These are phyloP conservation scores for Ophion ellenae DNA, from an alignment of 2,888 invertebrate genomes.

Conservation along the genomic window DNA sequence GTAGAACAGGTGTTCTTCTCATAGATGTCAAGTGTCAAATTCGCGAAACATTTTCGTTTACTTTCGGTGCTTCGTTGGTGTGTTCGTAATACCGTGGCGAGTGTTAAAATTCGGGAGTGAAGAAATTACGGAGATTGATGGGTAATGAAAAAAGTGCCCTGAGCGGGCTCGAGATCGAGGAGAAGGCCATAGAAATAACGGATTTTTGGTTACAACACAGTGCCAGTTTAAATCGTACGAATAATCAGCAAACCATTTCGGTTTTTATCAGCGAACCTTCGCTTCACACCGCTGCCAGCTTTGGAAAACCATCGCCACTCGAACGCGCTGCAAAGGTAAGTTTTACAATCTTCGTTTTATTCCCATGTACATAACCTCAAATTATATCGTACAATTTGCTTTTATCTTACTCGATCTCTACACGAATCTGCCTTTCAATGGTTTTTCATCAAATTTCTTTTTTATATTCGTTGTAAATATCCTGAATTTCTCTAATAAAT, in stretches of 20 bases:
- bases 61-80: background rate
- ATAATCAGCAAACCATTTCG: conserved; percentile 87
- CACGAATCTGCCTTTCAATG: too few relatives aligned
- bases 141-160: conserved; percentile 91
- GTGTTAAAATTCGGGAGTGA: background rate
- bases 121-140: conserved; percentile 84
- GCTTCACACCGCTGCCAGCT: conserved; percentile 83
- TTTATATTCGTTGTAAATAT: background rate
- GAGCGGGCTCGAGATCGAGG: conserved; percentile 90
- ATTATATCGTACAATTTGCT: conserved; percentile 4
- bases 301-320: conserved; percentile 86
- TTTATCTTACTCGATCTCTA: background rate
- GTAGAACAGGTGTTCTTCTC: conserved; percentile 52
- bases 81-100: background rate
- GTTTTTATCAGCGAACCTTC: conserved; percentile 91
- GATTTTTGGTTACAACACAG: conserved; percentile 91
- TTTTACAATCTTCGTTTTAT: conserved; percentile 26
- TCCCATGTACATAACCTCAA: conserved; percentile 43
- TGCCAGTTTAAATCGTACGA: conserved; percentile 86
- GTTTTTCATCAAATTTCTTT: background rate
- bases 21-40: conserved; percentile 39
- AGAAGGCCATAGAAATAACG: conserved; percentile 90
- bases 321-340: conserved; percentile 91
- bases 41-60: background rate
- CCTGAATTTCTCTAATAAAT: background rate